Percentiles rank a stretch among this genome's conserved stretches.
These are phyloP conservation scores for Brachylomia viminalis DNA, from an alignment of 2,888 invertebrate genomes.

Conservation along the genomic window DNA sequence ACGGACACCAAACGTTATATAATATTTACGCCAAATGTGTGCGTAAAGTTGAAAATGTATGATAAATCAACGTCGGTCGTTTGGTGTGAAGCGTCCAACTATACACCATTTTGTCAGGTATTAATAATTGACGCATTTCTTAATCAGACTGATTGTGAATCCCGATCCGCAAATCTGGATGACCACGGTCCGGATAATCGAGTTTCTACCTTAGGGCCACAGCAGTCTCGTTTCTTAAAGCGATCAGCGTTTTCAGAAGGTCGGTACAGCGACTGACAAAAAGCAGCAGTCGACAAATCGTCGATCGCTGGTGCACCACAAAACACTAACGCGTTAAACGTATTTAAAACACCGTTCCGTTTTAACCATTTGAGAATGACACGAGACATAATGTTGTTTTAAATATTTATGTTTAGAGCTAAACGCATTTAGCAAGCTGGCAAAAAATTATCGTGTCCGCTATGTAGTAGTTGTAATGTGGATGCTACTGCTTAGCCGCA, in stretches of 20 bases:
- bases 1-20: neutral
- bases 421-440: neutral
- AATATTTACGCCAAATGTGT: neutral
- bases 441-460: too few relatives aligned
- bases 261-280: slow-evolving; percentile 1
- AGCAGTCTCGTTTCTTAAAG: slow-evolving; percentile 8
- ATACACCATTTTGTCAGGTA: neutral
- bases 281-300: neutral
- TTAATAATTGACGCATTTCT: neutral
- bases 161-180: neutral
- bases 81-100: neutral
- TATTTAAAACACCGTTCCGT: neutral
- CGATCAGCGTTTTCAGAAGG: slow-evolving; percentile 5
- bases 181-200: neutral
- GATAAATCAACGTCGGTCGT: neutral
- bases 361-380: neutral
- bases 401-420: neutral
- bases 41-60: neutral
- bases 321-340: neutral
- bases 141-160: neutral
- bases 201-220: neutral
- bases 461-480: neutral
- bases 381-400: neutral
- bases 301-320: neutral
- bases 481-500: slow-evolving; percentile 22